Evolutionary conservation across 2,113 vertebrate genomes (phyloP).

Genomic region (Monarcha castaneiventris): DNA sequence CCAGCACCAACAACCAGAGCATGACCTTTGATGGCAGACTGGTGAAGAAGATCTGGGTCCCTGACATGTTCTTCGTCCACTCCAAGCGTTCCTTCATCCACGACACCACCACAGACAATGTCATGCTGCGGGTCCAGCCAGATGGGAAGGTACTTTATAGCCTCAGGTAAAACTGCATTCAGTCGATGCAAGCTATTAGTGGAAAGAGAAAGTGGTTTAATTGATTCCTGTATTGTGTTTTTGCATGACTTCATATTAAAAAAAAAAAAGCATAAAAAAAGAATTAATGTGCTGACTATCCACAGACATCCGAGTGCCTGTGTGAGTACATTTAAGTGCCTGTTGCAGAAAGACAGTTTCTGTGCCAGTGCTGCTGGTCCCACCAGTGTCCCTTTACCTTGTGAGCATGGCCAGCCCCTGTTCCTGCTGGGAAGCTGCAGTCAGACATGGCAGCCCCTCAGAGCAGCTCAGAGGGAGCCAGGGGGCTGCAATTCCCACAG

Average conservation of each 20-base stretch:
- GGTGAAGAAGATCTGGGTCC: slow-evolving; percentile 99
- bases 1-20: slow-evolving; percentile 94
- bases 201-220: neutral
- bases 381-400: neutral
- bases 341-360: neutral
- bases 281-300: neutral
- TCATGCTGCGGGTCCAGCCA: slow-evolving; percentile 95
- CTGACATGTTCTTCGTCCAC: slow-evolving; percentile 98
- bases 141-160: slow-evolving; percentile 97
- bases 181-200: neutral
- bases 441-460: fast-evolving
- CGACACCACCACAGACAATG: slow-evolving; percentile 94
- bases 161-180: slow-evolving; percentile 80
- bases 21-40: slow-evolving; percentile 97
- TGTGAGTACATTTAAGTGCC: neutral
- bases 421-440: neutral
- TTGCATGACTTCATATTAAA: neutral
- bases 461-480: neutral
- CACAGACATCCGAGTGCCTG: neutral
- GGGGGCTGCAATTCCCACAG: fast-evolving
- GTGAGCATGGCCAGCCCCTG: neutral
- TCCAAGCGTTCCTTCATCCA: slow-evolving; percentile 98
- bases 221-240: neutral
- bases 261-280: neutral
- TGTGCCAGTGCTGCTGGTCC: neutral